Base-by-base conservation (phyloP, 37 sponge, comb jelly and placozoan species). In the Mnemiopsis leidyi region DNA sequence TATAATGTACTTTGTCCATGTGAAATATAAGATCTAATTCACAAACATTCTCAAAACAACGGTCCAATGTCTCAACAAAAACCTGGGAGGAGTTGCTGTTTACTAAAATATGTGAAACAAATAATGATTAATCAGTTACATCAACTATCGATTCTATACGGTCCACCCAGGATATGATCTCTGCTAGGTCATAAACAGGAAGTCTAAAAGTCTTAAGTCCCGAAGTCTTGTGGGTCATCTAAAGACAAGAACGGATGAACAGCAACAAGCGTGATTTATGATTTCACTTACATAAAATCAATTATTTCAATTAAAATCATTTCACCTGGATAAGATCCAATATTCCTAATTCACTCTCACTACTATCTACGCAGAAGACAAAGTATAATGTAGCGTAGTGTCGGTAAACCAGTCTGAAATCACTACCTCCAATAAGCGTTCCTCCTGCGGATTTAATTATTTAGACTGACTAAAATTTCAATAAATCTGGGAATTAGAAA, bases 371-470 rank as follows among this genome's bases (percentile, higher is more conserved):
- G 94, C 99, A 99, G 93, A 99, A 99, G 0, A 99, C 98, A 95
- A 99, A 99, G 94, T 99, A 99, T 29, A 99, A 94, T 26, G 99
- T 99, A 29, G 99, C 99, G 94, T 99, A 99, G 83, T 99, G 99
- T 39, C 99, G 94, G 82, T 99, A 99, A 36, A 99, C 95, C 30
- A 99, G 95, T 25, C 95, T 93, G 90, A 94, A 95, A 36, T 96
- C 99, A 9, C 95, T 96, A 0, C 93, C 96, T 0, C 96, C 96
- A 24, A 95, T 90, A 33, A 95, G 92, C 23, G 96, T 95, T 30
- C 61, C 67, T 24, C 92, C 68, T 36, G 33, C 30, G 5, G 37
- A n/a, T n/a, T n/a, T n/a, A n/a, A n/a, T n/a, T n/a, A n/a, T n/a
- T n/a, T n/a, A n/a, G n/a, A n/a, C n/a, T n/a, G n/a, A n/a, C n/a